Percentiles rank a stretch among this genome's conserved stretches.
Evolutionary conservation across 2,113 vertebrate genomes (phyloP).

Genomic region (Rhabdomys dilectus): DNA sequence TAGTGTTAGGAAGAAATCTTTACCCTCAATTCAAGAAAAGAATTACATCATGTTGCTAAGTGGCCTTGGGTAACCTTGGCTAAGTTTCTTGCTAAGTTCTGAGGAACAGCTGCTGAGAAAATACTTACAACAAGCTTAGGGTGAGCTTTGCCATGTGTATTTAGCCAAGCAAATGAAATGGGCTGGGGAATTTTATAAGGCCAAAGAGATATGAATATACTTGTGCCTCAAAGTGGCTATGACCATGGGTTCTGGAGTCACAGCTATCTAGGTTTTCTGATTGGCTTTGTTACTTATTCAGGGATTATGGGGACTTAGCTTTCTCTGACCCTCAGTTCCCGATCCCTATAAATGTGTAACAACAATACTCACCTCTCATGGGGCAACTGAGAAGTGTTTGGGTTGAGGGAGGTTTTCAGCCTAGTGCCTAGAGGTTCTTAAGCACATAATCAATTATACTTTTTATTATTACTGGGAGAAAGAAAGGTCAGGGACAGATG

Average conservation of each 20-base stretch:
- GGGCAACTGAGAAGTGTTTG: neutral
- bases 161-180: conserved; percentile 29
- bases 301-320: neutral
- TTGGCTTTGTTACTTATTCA: neutral
- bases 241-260: neutral
- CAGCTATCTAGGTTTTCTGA: neutral
- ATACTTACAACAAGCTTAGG: neutral
- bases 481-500: neutral
- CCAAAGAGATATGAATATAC: conserved; percentile 4
- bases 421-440: neutral
- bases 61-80: conserved; percentile 49
- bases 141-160: conserved; percentile 21
- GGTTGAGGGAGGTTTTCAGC: neutral
- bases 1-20: conserved; percentile 11
- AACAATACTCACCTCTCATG: neutral
- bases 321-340: neutral
- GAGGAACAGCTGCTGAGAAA: conserved; percentile 47
- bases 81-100: conserved; percentile 64
- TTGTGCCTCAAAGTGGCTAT: neutral
- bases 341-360: neutral
- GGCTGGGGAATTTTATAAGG: neutral
- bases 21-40: conserved; percentile 14
- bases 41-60: conserved; percentile 39
- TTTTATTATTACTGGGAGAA: neutral
- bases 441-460: neutral